A percentile compares a stretch with the other conserved stretches of the same genome.
phyloP scores from a whole-genome alignment of 2,113 vertebrate genomes.

The Myxocyprinus asiaticus region DNA sequence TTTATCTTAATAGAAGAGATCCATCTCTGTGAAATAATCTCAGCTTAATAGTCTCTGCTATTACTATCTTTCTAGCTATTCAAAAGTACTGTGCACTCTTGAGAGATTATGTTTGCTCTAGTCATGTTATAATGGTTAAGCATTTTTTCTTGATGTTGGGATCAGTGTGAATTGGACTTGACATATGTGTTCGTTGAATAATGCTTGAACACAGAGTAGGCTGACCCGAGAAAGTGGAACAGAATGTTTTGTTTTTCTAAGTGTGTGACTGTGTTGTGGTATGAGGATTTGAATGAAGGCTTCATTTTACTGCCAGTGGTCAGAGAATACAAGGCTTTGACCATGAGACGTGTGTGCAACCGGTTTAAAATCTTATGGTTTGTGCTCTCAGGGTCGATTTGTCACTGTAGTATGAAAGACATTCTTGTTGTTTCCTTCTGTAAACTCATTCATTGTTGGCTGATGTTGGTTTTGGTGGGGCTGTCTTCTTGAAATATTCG shows the following conservation, averaged over 20 bases:
- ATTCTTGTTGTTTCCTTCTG: slow-evolving; percentile 47
- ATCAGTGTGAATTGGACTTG: slow-evolving; percentile 7
- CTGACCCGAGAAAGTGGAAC: slow-evolving; percentile 29
- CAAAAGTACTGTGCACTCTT: neutral
- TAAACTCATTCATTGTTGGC: slow-evolving; percentile 47
- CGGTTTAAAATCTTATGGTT: slow-evolving; percentile 31
- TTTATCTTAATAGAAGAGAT: too few relatives aligned
- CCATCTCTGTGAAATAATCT: too few relatives aligned
- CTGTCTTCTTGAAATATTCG: slow-evolving; percentile 27
- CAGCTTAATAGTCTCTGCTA: too few relatives aligned
- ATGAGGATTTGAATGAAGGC: neutral
- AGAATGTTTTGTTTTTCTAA: slow-evolving; percentile 20
- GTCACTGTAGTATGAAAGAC: slow-evolving; percentile 48
- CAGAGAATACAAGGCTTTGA: slow-evolving; percentile 36
- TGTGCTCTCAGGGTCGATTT: slow-evolving; percentile 41
- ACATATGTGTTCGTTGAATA: slow-evolving; percentile 20
- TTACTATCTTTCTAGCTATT: neutral
- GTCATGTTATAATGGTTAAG: neutral
- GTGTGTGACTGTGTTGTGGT: slow-evolving; percentile 5
- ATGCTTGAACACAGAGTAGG: slow-evolving; percentile 2
- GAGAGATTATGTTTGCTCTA: slow-evolving; percentile 13
- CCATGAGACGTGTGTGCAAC: slow-evolving; percentile 29
- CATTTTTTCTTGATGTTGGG: neutral
- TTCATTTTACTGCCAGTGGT: too few relatives aligned
- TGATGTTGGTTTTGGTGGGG: slow-evolving; percentile 5